phyloP scores from a whole-genome alignment of 1,140 invertebrate species.

The Proctacanthus coquilletti region DNA sequence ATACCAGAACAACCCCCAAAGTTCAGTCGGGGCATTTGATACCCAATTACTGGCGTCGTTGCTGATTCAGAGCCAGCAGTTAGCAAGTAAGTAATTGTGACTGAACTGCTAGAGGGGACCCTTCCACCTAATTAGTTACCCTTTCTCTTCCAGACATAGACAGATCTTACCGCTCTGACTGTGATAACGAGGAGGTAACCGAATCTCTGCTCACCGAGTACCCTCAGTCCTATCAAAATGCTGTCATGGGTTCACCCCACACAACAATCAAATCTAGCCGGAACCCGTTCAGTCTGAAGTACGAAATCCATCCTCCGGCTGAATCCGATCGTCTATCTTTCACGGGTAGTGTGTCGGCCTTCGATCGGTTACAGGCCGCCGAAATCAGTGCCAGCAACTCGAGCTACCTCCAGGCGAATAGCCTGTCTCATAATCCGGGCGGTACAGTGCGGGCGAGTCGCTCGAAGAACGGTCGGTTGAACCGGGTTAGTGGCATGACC shows the following conservation, averaged over 20 bases:
- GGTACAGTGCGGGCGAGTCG: slow-evolving; percentile 10
- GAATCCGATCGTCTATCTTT: slow-evolving; percentile 9
- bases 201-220: slow-evolving; percentile 26
- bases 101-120: background rate
- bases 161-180: slow-evolving; percentile 39
- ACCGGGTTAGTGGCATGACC: slow-evolving; percentile 34
- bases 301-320: slow-evolving; percentile 15
- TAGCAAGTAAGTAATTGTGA: slow-evolving; percentile 32
- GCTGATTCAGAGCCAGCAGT: slow-evolving; percentile 38
- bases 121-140: background rate
- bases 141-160: slow-evolving; percentile 33
- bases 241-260: slow-evolving; percentile 23
- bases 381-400: slow-evolving; percentile 1
- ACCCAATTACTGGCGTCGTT: slow-evolving; percentile 36
- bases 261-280: background rate
- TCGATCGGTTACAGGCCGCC: slow-evolving; percentile 8
- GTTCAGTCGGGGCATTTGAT: slow-evolving; percentile 19
- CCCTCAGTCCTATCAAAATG: slow-evolving; percentile 31
- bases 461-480: slow-evolving; percentile 7
- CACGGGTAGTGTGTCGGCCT: slow-evolving; percentile 11
- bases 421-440: slow-evolving; percentile 2
- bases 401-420: slow-evolving; percentile 4
- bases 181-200: slow-evolving; percentile 37
- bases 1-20: slow-evolving; percentile 35
- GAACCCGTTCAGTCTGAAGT: background rate